Evolutionary conservation across 2,797 vertebrate species (phyloP), one percentile per base, ranked within the genome.

Genomic region (Pampus argenteus): DNA sequence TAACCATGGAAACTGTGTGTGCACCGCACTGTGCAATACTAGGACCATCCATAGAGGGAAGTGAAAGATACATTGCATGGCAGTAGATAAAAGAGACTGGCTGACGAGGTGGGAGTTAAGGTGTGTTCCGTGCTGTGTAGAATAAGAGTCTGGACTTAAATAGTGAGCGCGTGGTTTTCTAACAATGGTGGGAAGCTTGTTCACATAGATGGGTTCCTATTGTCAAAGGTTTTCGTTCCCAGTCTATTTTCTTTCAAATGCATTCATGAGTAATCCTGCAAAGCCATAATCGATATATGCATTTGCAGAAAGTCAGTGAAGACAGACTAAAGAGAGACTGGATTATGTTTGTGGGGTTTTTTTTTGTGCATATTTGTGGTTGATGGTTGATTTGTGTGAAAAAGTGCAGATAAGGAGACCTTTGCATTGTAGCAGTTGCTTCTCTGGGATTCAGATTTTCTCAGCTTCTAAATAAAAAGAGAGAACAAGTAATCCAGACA

Each of bases 71-170:
- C 76, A 71, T 70, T 55, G 84, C 77, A 84, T 73, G 82, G 83
- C 82, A 83, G 78, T 26, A 71, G 79, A 89, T 91, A 66, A 92
- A 86, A 91, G 71, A 78, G 82, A 86, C 64, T 42, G 65, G 65
- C 83, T 84, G 78, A 91, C 83, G 71, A 89, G 88, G 86, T 88
- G 75, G 88, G 90, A 89, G 90, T 86, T 60, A 69, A 89, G 74
- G 87, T 86, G 78, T 89, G 86, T 13, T 82, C 79, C 70, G 45
- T 71, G 52, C 65, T 64, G 70, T 61, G 34, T 72, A 65, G 77
- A 83, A 84, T 84, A 88, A 89, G 60, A 82, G 85, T 84, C 81
- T 91, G 82, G 73, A 85, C 83, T 88, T 88, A 77, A 91, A 87
- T 67, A 83, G 55, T 26, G 71, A 83, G 15, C 11, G 71, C 86